These are phyloP conservation scores for Nephotettix cincticeps DNA, from an alignment of 1,140 invertebrate species.

Conservation along the genomic window DNA sequence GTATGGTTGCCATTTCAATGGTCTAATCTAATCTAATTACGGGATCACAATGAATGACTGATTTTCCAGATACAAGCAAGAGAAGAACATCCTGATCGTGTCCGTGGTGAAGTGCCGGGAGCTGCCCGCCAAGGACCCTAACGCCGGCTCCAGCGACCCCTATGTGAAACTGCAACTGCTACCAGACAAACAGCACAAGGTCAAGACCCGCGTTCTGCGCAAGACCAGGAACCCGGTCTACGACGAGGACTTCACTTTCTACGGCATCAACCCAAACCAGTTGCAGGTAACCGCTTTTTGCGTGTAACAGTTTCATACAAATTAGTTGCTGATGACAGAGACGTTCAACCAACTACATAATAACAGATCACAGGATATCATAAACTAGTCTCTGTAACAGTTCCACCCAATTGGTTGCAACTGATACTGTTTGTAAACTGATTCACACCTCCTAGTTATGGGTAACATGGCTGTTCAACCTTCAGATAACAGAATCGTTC, in stretches of 20 bases:
- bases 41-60: too few species aligned
- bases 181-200: constrained; percentile 93
- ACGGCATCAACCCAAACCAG: constrained; percentile 83
- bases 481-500: too few species aligned
- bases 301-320: not conserved
- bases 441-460: too few species aligned
- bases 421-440: too few species aligned
- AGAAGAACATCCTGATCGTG: constrained; percentile 87
- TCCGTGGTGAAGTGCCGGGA: constrained; percentile 86
- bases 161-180: constrained; percentile 93
- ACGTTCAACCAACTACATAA: too few species aligned
- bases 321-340: not conserved
- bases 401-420: too few species aligned
- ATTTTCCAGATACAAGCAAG: constrained; percentile 70
- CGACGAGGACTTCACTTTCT: constrained; percentile 97
- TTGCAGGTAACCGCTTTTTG: constrained; percentile 55
- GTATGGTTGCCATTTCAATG: too few species aligned
- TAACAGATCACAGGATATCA: too few species aligned
- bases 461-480: too few species aligned
- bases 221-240: constrained; percentile 92
- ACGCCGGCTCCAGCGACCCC: constrained; percentile 72
- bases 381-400: too few species aligned
- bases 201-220: constrained; percentile 90
- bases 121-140: constrained; percentile 74
- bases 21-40: too few species aligned